Conservation (phyloP, 2,113 vertebrate genomes). For the Nematolebias whitei region DNA sequence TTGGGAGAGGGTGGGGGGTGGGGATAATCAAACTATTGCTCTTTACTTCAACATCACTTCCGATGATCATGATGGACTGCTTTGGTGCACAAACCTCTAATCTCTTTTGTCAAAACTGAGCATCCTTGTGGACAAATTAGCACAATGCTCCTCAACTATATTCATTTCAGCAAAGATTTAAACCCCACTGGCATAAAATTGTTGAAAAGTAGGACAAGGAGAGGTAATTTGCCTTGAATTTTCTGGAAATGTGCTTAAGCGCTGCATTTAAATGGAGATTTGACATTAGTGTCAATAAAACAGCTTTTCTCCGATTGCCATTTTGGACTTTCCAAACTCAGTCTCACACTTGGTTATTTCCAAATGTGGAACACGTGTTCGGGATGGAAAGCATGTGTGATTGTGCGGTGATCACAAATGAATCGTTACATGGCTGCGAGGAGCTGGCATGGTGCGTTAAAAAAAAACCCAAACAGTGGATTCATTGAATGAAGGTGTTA, state of each 20-base stretch:
- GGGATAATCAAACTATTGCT: conserved; percentile 47
- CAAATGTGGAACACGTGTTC: conserved; percentile 14
- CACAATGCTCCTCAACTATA: neutral
- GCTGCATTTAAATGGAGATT: neutral
- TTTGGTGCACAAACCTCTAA: too few species aligned
- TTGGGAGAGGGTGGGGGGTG: neutral
- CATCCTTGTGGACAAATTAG: too few species aligned
- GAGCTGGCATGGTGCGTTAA: neutral
- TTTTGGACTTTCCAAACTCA: conserved; percentile 8
- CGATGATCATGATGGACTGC: neutral
- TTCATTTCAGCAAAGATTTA: neutral
- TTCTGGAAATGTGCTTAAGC: neutral
- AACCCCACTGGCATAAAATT: neutral
- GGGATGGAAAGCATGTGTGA: neutral
- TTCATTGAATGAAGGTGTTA: conserved; percentile 24
- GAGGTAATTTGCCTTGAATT: neutral
- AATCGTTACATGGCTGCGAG: conserved; percentile 25
- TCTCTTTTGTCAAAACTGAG: too few species aligned
- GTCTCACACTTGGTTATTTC: neutral
- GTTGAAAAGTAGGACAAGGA: neutral
- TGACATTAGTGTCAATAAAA: neutral
- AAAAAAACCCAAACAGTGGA: neutral
- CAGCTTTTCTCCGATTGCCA: neutral
- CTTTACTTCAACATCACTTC: conserved; percentile 16
- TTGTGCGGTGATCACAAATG: conserved; percentile 12